Evolutionary conservation across 2,888 invertebrate species (phyloP).

Genomic region (Seira ritae): DNA sequence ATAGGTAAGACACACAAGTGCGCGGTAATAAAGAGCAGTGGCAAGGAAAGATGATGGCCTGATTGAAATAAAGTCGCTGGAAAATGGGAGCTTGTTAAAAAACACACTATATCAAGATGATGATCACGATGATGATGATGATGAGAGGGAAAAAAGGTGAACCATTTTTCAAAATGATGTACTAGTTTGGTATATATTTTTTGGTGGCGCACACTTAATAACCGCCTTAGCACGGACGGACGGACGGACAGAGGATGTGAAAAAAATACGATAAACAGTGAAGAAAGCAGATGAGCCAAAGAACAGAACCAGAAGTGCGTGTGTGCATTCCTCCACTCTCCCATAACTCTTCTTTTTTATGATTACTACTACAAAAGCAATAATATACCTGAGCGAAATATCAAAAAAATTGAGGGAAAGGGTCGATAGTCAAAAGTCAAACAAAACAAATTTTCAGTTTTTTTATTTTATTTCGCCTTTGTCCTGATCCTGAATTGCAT

Average conservation of each 20-base stretch:
- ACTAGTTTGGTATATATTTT: not conserved
- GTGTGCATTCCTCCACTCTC: not conserved
- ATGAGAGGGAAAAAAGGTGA: slow-evolving; percentile 13
- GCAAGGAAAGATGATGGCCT: slow-evolving; percentile 30
- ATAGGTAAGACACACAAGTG: slow-evolving; percentile 1
- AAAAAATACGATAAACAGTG: not conserved
- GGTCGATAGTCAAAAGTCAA: not conserved
- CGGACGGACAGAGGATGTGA: not conserved
- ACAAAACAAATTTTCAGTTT: not conserved
- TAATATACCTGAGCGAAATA: not conserved
- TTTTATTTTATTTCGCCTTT: not conserved
- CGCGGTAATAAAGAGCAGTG: slow-evolving; percentile 48
- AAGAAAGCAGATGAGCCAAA: slow-evolving; percentile 14
- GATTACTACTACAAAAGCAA: not conserved
- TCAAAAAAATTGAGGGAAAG: not conserved
- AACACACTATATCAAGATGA: slow-evolving; percentile 3
- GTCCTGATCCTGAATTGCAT: not conserved
- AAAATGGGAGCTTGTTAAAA: slow-evolving; percentile 3
- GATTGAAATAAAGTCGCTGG: slow-evolving; percentile 12
- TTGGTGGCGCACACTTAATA: slow-evolving; percentile 16
- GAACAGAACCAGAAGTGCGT: not conserved
- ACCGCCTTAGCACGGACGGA: not conserved
- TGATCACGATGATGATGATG: not conserved
- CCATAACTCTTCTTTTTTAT: not conserved
- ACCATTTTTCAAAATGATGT: slow-evolving; percentile 11